These are phyloP conservation scores for Tiliqua scincoides DNA, from an alignment of 2,113 vertebrate species.

Conservation along the genomic window DNA sequence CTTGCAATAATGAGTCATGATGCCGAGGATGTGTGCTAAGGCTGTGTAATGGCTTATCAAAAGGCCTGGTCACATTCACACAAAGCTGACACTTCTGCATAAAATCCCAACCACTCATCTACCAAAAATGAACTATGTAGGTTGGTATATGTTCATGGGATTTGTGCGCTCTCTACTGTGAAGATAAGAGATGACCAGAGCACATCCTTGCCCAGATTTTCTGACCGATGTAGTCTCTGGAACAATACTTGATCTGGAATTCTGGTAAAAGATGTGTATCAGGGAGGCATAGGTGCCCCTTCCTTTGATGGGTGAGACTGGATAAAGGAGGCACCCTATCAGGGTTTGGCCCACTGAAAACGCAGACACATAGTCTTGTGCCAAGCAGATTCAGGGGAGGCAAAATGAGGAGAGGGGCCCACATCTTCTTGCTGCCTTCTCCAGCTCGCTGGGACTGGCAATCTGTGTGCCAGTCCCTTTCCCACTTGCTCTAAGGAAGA, in stretches of 20 bases:
- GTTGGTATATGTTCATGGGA: background rate
- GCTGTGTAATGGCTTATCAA: background rate
- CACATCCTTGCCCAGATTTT: background rate
- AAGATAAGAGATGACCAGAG: background rate
- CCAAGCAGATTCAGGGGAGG: no score
- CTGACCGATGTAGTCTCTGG: background rate
- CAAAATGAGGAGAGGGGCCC: no score
- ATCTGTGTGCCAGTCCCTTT: no score
- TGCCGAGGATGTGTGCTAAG: background rate
- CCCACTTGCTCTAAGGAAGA: no score
- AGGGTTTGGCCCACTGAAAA: no score
- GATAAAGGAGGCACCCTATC: background rate
- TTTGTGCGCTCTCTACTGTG: background rate
- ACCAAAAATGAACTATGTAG: background rate
- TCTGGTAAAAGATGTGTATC: background rate
- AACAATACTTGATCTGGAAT: background rate
- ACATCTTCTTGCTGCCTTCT: no score
- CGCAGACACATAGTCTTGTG: no score
- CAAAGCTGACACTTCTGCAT: background rate
- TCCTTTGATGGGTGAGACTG: background rate
- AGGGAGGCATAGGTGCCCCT: background rate
- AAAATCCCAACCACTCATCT: background rate
- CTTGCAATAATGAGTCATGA: background rate
- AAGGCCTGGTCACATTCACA: background rate
- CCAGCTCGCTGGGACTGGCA: no score